Base-by-base conservation (phyloP, 1,140 invertebrate species). In the Drosophila mayri region DNA sequence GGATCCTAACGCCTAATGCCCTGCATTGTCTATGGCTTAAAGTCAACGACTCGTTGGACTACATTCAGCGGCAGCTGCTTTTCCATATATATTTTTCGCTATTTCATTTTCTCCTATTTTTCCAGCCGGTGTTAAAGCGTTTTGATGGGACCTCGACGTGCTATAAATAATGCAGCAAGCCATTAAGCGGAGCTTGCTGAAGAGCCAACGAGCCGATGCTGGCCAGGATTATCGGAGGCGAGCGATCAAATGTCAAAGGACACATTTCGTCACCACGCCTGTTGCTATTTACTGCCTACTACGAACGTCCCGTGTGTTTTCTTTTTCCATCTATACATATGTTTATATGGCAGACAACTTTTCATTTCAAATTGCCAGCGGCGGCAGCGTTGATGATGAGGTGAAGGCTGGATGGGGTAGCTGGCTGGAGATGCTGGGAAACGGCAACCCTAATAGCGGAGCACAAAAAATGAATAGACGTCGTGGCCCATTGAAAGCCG, bases 231-330 rank as follows among this genome's bases (percentile, higher is more conserved):
- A 90, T 90, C 85, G 70, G 54, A 65, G 81, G 50, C 75, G 30
- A 54, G 76, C 70, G 87, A 91, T 91, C 88, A 91, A 91, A 91
- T 91, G 88, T 91, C 88, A 91, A 91, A 91, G 88, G 84, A 91
- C 88, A 91, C 88, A 91, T 91, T 91, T 91, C 85, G 77, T 84
- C 84, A 83, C 47, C 62, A 50, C n/a, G 72, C 76, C 60, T 68
- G 83, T 84, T 88, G 85, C 85, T 90, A 76, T 88, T 85, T 81
- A 88, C 85, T 79, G 81, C 86, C 86, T 72, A 85, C 66, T 54
- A 68, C 52, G 55, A 59, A 22, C 62, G 71, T 68, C 67, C 72
- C 25, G 25, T 77, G 52, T 54, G 46, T 77, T 61, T 88, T 65
- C 59, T 60, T 72, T 74, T 73, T 60, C 47, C 59, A 62, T 65